Percentiles rank a stretch among this genome's conserved stretches.
These are phyloP conservation scores for Anthopleura sola DNA, from an alignment of 64 coral and sea anemone genomes.

Conservation along the genomic window DNA sequence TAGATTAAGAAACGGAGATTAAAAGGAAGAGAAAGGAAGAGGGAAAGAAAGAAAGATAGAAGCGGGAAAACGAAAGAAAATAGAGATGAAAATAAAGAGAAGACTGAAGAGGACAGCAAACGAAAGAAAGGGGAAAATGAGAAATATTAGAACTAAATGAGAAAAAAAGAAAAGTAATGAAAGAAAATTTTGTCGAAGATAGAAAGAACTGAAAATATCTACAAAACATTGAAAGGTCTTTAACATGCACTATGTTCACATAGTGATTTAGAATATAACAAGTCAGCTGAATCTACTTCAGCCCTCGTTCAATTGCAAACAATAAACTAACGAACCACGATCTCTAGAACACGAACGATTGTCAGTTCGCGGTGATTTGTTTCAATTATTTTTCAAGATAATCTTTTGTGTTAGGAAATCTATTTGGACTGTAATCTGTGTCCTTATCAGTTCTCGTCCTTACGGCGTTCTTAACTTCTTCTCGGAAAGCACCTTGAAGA, in stretches of 20 bases:
- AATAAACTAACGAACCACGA: neutral
- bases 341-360: neutral
- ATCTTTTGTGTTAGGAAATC: constrained; percentile 46
- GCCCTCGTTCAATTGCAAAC: no score
- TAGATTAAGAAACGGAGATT: no score
- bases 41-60: no score
- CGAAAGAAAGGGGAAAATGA: neutral
- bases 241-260: neutral
- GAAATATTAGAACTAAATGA: no score
- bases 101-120: no score
- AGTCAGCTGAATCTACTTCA: neutral
- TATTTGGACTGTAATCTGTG: constrained; percentile 22
- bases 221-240: neutral
- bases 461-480: constrained; percentile 45
- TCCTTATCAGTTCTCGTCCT: constrained; percentile 38
- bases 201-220: neutral
- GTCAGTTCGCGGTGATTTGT: neutral
- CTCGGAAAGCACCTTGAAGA: constrained; percentile 35
- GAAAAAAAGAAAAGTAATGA: neutral
- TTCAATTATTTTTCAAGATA: constrained; percentile 33
- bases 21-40: no score
- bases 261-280: neutral
- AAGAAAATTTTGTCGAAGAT: neutral
- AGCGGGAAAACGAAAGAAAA: no score
- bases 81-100: no score